These are phyloP conservation scores for Pangasius krempfi DNA, from an alignment of 2,797 vertebrate genomes.

Conservation along the genomic window DNA sequence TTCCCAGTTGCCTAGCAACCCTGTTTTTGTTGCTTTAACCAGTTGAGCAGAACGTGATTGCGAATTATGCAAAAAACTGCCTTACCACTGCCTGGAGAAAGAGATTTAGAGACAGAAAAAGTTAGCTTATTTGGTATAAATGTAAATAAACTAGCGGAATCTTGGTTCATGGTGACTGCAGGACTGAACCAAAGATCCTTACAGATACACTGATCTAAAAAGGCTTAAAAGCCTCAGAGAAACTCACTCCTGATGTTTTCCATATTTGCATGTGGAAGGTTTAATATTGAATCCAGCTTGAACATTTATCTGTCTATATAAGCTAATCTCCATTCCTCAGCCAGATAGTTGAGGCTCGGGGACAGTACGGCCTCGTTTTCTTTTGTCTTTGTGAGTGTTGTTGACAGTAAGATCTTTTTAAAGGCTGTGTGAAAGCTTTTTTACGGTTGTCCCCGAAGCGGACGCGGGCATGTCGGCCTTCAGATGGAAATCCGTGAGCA, in stretches of 20 bases:
- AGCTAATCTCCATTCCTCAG: constrained; percentile 23
- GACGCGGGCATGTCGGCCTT: constrained; percentile 73
- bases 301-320: constrained; percentile 32
- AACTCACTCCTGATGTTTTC: constrained; percentile 37
- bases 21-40: background rate
- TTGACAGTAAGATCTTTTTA: constrained; percentile 63
- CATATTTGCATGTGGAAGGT: constrained; percentile 30
- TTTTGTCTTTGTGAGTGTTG: constrained; percentile 40
- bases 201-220: background rate
- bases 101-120: constrained; percentile 16
- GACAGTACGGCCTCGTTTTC: background rate
- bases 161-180: background rate
- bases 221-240: constrained; percentile 46
- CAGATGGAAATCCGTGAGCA: constrained; percentile 67
- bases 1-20: background rate
- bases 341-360: background rate
- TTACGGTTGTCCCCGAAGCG: constrained; percentile 59
- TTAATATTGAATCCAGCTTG: constrained; percentile 19
- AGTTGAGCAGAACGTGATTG: background rate
- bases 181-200: background rate
- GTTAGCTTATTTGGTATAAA: background rate
- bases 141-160: constrained; percentile 7
- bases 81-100: background rate
- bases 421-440: constrained; percentile 58
- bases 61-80: background rate